Conservation (phyloP, 2,797 vertebrate genomes). For the Tapera naevia region DNA sequence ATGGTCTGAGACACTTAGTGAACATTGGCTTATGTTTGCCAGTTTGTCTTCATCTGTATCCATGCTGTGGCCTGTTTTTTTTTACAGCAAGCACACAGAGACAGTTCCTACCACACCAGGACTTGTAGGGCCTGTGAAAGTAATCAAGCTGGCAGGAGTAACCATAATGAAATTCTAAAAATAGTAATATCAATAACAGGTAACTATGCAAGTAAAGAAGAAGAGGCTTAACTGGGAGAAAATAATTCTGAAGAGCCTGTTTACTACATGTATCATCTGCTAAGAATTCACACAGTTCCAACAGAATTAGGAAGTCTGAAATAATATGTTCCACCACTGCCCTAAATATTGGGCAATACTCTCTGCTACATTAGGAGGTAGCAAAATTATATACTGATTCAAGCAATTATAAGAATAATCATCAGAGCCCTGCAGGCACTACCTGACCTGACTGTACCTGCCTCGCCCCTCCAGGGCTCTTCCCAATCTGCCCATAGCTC, state of each 20-base stretch:
- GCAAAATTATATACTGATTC: background rate
- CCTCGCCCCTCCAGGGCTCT: background rate
- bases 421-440: background rate
- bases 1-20: background rate
- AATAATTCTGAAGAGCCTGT: background rate
- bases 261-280: background rate
- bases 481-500: background rate
- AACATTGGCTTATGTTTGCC: background rate
- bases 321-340: background rate
- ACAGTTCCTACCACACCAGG: background rate
- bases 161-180: background rate
- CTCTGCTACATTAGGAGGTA: background rate
- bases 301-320: background rate
- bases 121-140: background rate
- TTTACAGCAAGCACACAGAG: background rate
- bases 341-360: background rate
- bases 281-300: background rate
- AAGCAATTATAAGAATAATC: background rate
- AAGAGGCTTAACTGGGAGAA: background rate
- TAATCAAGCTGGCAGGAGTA: background rate
- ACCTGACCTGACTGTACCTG: background rate
- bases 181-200: background rate
- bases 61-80: background rate
- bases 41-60: background rate
- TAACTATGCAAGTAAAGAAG: background rate